phyloP scores from a whole-genome alignment of 2,888 invertebrate species.

The Ernsta delagoae region DNA sequence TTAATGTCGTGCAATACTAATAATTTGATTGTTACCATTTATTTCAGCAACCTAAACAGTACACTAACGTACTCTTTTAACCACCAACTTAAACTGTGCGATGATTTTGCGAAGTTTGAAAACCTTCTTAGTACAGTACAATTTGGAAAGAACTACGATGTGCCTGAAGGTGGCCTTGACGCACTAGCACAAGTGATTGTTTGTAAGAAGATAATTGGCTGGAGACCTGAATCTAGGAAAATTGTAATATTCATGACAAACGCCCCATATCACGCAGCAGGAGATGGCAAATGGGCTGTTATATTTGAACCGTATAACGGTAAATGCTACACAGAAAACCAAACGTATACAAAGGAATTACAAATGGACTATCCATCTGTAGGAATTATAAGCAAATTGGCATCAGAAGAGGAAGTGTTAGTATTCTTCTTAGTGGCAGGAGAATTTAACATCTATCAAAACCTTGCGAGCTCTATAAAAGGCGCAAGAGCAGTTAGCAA shows the following conservation, averaged over 20 bases:
- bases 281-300: constrained; percentile 88
- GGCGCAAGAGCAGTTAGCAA: constrained; percentile 50
- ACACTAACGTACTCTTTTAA: constrained; percentile 87
- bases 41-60: not conserved
- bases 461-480: constrained; percentile 48
- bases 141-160: constrained; percentile 85
- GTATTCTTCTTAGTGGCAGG: constrained; percentile 54
- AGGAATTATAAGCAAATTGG: constrained; percentile 85
- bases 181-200: constrained; percentile 91
- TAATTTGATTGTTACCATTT: too few relatives aligned
- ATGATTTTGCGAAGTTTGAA: constrained; percentile 77
- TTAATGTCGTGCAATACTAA: too few relatives aligned
- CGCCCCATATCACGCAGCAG: constrained; percentile 88
- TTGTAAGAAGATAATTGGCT: constrained; percentile 89
- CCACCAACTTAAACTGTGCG: constrained; percentile 88
- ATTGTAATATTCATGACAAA: constrained; percentile 92
- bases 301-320: constrained; percentile 90
- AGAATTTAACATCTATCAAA: constrained; percentile 45
- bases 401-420: constrained; percentile 52
- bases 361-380: constrained; percentile 92
- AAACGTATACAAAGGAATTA: constrained; percentile 82
- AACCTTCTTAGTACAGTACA: constrained; percentile 58
- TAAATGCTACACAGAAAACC: constrained; percentile 85
- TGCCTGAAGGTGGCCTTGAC: constrained; percentile 94
- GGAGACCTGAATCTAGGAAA: constrained; percentile 90